These are phyloP conservation scores for Callyntrura sp. DNA, from an alignment of 2,888 invertebrate genomes.

Conservation along the genomic window DNA sequence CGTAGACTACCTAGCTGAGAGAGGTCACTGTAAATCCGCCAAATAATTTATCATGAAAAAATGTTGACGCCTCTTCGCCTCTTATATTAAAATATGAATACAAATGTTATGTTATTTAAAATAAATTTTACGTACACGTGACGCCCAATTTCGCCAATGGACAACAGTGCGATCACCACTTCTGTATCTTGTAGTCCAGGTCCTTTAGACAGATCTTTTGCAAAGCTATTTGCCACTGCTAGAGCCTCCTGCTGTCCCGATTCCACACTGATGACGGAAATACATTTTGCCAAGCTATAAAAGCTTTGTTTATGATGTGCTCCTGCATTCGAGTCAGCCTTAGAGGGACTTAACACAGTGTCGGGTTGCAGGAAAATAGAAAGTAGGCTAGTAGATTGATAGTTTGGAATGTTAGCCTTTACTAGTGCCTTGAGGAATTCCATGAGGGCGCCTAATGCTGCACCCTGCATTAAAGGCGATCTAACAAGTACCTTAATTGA, in stretches of 20 bases:
- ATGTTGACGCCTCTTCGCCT: too few species aligned
- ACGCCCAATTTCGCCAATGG: slow-evolving; percentile 98
- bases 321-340: slow-evolving; percentile 85
- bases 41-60: too few species aligned
- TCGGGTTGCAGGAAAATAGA: slow-evolving; percentile 92
- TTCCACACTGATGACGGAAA: slow-evolving; percentile 94
- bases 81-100: too few species aligned
- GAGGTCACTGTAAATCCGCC: slow-evolving; percentile 88
- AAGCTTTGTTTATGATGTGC: slow-evolving; percentile 91
- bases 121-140: slow-evolving; percentile 90
- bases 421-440: slow-evolving; percentile 97
- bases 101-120: too few species aligned
- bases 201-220: slow-evolving; percentile 90
- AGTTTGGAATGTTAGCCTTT: slow-evolving; percentile 91
- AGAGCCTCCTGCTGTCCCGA: slow-evolving; percentile 91
- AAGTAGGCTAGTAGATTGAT: slow-evolving; percentile 93
- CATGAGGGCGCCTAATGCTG: slow-evolving; percentile 95
- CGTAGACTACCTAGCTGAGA: slow-evolving; percentile 91
- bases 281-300: slow-evolving; percentile 98
- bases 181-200: slow-evolving; percentile 90
- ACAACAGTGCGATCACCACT: slow-evolving; percentile 96
- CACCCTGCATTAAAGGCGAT: slow-evolving; percentile 96
- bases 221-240: slow-evolving; percentile 87
- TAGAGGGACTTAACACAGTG: slow-evolving; percentile 85
- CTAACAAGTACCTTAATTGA: slow-evolving; percentile 94